Conservation (phyloP, 2,113 vertebrate species). For the Uria lomvia region DNA sequence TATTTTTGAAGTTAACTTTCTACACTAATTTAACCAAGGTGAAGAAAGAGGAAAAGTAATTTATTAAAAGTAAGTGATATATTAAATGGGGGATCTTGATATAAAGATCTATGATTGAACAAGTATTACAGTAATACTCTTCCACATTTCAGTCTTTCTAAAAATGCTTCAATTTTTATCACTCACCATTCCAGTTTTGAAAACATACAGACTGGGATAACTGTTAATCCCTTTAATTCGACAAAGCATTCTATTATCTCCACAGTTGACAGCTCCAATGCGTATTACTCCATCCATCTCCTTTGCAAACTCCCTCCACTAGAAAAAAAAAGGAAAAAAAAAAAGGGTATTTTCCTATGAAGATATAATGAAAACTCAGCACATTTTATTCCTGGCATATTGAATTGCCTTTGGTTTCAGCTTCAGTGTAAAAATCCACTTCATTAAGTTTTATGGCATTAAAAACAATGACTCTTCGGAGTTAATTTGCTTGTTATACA, state of each 20-base stretch:
- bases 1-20: neutral
- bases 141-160: neutral
- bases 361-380: neutral
- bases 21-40: neutral
- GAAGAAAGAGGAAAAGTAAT: neutral
- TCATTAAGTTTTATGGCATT: neutral
- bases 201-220: conserved; percentile 91
- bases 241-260: conserved; percentile 92
- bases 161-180: neutral
- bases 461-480: neutral
- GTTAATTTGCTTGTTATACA: neutral
- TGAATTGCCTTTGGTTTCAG: neutral
- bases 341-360: neutral
- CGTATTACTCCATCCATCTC: conserved; percentile 94
- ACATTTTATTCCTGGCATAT: neutral
- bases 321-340: neutral
- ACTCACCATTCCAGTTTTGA: conserved; percentile 86
- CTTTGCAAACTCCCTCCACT: conserved; percentile 98
- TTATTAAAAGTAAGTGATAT: neutral
- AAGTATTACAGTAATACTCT: neutral
- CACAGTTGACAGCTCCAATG: conserved; percentile 96
- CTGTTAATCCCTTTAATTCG: conserved; percentile 91
- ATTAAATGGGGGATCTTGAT: neutral
- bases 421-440: neutral
- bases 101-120: neutral